Percentiles rank a stretch among this genome's conserved stretches.
phyloP scores from a whole-genome alignment of 1,140 invertebrate species.

The Cotesia glomerata region DNA sequence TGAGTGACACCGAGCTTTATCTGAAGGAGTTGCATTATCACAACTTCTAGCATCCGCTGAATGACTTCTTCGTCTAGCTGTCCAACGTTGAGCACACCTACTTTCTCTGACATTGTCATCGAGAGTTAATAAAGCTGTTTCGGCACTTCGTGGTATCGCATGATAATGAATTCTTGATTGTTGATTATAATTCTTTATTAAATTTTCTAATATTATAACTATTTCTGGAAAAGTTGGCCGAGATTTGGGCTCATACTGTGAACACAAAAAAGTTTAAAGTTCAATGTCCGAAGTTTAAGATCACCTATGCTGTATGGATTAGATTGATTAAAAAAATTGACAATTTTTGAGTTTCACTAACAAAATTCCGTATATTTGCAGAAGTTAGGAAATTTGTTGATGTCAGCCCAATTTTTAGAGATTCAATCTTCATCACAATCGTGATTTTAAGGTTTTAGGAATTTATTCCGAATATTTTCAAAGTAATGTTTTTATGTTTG shows the following conservation, averaged over 20 bases:
- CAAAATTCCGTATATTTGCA: too few species aligned
- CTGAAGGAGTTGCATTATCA: constrained; percentile 64
- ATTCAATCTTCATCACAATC: too few species aligned
- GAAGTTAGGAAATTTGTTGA: too few species aligned
- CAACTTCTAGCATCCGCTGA: constrained; percentile 57
- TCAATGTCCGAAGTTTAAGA: too few species aligned
- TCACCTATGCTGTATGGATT: too few species aligned
- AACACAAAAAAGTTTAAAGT: constrained; percentile 36
- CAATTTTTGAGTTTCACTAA: too few species aligned
- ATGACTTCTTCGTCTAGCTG: constrained; percentile 48
- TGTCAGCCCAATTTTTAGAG: too few species aligned
- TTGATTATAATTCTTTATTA: constrained; percentile 59
- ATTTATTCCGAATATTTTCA: too few species aligned
- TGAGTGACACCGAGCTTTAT: constrained; percentile 76
- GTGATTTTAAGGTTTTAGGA: too few species aligned
- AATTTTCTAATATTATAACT: constrained; percentile 61
- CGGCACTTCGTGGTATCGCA: constrained; percentile 51
- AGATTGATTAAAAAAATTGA: too few species aligned
- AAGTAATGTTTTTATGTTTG: too few species aligned
- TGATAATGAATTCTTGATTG: constrained; percentile 41
- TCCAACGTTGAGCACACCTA: constrained; percentile 43
- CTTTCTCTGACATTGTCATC: constrained; percentile 54
- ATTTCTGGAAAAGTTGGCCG: constrained; percentile 85
- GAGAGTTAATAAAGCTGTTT: constrained; percentile 52
- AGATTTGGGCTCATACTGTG: constrained; percentile 83